phyloP scores from a whole-genome alignment of 2,888 invertebrate species.

The Lymantria dispar region DNA sequence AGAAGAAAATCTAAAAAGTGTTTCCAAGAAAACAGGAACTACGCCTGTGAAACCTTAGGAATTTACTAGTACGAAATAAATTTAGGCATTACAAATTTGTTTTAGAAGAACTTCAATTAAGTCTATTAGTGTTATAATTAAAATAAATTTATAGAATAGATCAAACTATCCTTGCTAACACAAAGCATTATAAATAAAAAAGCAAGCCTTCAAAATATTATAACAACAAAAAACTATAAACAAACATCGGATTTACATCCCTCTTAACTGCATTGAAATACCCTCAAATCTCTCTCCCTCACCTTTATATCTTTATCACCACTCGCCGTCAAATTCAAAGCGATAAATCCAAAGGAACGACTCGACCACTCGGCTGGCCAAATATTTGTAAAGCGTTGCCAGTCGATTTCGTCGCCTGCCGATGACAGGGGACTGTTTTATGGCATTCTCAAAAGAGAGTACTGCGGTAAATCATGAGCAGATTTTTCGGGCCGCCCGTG shows the following conservation, averaged over 20 bases:
- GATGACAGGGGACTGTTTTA: slow-evolving; percentile 74
- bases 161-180: too few species aligned
- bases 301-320: slow-evolving; percentile 23
- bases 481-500: slow-evolving; percentile 49
- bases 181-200: too few species aligned
- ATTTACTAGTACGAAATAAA: too few species aligned
- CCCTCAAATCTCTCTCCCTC: slow-evolving; percentile 6
- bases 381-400: slow-evolving; percentile 67
- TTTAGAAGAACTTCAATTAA: too few species aligned
- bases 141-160: too few species aligned
- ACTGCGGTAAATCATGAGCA: slow-evolving; percentile 65
- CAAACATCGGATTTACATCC: background rate
- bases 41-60: too few species aligned
- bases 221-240: background rate
- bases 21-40: too few species aligned
- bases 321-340: slow-evolving; percentile 25
- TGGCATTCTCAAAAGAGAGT: slow-evolving; percentile 61
- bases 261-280: slow-evolving; percentile 5
- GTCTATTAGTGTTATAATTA: too few species aligned
- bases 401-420: slow-evolving; percentile 59
- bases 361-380: slow-evolving; percentile 35
- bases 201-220: too few species aligned
- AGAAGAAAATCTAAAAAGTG: too few species aligned
- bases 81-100: too few species aligned
- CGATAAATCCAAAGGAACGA: slow-evolving; percentile 35